Evolutionary conservation across 1,140 invertebrate genomes (phyloP).

Genomic region (Scaptodrosophila lebanonensis): DNA sequence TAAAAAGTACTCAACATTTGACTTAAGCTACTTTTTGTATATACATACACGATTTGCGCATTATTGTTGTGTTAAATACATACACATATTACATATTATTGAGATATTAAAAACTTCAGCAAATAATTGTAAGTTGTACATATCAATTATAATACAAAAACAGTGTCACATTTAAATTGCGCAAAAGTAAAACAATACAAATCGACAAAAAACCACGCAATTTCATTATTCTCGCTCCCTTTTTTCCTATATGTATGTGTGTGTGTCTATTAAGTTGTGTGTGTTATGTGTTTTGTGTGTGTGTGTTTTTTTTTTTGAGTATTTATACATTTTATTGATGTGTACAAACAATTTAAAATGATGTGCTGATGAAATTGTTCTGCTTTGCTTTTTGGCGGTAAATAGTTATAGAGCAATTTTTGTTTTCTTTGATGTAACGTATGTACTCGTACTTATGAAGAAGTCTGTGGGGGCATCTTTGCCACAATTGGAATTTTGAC

Average conservation of each 20-base stretch:
- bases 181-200: slow-evolving; percentile 10
- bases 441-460: no score
- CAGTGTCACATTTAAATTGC: slow-evolving; percentile 24
- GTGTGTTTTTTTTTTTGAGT: slow-evolving; percentile 35
- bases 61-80: slow-evolving; percentile 10
- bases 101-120: slow-evolving; percentile 63
- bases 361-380: slow-evolving; percentile 34
- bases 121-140: slow-evolving; percentile 65
- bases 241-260: no score
- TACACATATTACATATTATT: slow-evolving; percentile 15
- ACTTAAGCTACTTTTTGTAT: slow-evolving; percentile 41
- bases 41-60: background rate
- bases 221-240: slow-evolving; percentile 1
- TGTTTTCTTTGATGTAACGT: slow-evolving; percentile 39
- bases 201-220: slow-evolving; percentile 10
- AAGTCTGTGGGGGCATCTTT: no score
- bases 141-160: slow-evolving; percentile 52
- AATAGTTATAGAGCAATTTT: slow-evolving; percentile 41
- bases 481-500: slow-evolving; percentile 12
- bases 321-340: slow-evolving; percentile 8
- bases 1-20: slow-evolving; percentile 50
- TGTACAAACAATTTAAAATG: no score
- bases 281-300: slow-evolving; percentile 26
- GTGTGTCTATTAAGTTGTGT: background rate
- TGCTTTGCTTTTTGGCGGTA: slow-evolving; percentile 25